A percentile compares a stretch with the other conserved stretches of the same genome.
Evolutionary conservation across 2,113 vertebrate species (phyloP).

Genomic region (Oceanodroma tethys): DNA sequence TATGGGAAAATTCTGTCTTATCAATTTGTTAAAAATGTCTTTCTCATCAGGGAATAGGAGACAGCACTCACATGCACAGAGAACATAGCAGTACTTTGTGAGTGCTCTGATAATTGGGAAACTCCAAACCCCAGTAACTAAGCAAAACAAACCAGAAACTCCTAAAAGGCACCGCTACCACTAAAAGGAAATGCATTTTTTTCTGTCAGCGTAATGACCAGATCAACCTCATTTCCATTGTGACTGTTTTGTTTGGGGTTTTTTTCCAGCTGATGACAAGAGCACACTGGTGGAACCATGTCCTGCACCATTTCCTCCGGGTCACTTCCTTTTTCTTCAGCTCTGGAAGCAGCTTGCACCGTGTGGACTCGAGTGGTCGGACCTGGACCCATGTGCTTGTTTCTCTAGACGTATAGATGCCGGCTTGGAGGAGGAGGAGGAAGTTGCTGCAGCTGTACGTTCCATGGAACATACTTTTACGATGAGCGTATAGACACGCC

Average conservation of each 20-base stretch:
- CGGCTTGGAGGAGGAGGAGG: neutral
- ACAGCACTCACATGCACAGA: neutral
- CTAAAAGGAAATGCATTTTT: constrained; percentile 8
- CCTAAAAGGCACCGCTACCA: neutral
- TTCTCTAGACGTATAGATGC: neutral
- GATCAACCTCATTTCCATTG: neutral
- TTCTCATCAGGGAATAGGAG: neutral
- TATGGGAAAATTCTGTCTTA: constrained; percentile 27
- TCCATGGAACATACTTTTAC: neutral
- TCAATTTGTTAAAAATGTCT: neutral
- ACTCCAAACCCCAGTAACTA: neutral
- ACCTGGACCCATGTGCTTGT: neutral
- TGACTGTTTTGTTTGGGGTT: neutral
- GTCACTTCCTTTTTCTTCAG: constrained; percentile 35
- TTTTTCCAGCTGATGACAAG: constrained; percentile 15
- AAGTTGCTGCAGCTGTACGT: neutral
- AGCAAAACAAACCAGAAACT: constrained; percentile 21
- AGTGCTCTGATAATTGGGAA: neutral
- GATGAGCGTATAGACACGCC: neutral
- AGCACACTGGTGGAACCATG: neutral
- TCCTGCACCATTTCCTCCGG: neutral
- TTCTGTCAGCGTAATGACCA: neutral
- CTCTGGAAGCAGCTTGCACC: constrained; percentile 1
- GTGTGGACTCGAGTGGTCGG: neutral
- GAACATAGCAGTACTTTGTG: neutral